These are phyloP conservation scores for Bombus polaris DNA, from an alignment of 1,140 invertebrate genomes.

Conservation along the genomic window DNA sequence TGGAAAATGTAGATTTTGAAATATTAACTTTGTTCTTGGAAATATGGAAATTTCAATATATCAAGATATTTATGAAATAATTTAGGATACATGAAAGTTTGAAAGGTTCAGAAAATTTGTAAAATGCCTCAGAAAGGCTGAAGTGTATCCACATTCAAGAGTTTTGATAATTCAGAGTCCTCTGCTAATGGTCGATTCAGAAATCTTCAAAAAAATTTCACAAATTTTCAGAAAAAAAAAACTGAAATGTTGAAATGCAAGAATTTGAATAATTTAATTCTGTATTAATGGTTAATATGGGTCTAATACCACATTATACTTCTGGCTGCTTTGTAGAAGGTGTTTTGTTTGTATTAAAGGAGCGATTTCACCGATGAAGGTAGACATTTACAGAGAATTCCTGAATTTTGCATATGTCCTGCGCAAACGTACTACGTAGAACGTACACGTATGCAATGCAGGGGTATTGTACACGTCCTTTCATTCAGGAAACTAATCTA, in stretches of 20 bases:
- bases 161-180: too few relatives aligned
- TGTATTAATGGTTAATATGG: not conserved
- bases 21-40: too few relatives aligned
- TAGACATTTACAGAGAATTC: not conserved
- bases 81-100: not conserved
- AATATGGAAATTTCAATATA: not conserved
- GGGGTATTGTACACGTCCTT: not conserved
- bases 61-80: not conserved
- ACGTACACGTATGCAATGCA: not conserved
- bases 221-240: not conserved
- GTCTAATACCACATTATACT: too few relatives aligned
- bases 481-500: constrained; percentile 9
- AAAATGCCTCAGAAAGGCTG: too few relatives aligned
- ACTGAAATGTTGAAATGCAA: not conserved
- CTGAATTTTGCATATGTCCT: not conserved
- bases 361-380: not conserved
- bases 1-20: too few relatives aligned
- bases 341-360: not conserved
- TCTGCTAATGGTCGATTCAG: too few relatives aligned
- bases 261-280: not conserved
- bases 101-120: too few relatives aligned
- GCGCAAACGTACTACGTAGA: not conserved
- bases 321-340: not conserved
- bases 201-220: too few relatives aligned
- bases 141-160: too few relatives aligned